Evolutionary conservation across 2,797 vertebrate genomes (phyloP).

Genomic region (Buceros bicornis): DNA sequence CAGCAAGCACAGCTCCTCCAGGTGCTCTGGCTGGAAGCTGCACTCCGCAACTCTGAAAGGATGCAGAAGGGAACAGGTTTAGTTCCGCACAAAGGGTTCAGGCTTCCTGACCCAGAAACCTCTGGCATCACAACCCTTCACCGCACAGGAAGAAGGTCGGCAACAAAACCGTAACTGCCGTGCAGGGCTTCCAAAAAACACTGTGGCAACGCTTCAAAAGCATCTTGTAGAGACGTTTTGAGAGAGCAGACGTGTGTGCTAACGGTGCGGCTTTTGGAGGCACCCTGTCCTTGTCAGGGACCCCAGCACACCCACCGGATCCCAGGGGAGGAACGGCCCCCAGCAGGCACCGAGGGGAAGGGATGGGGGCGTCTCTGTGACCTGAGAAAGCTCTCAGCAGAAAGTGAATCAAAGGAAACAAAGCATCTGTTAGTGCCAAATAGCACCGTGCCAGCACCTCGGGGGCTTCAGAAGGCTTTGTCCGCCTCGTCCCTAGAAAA

Average conservation of each 20-base stretch:
- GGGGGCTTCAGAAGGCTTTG: neutral
- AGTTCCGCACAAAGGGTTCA: neutral
- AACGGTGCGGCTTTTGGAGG: neutral
- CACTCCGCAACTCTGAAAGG: conserved; percentile 81
- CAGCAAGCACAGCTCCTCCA: conserved; percentile 77
- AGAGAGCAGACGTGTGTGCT: accelerated
- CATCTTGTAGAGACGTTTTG: neutral
- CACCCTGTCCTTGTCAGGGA: neutral
- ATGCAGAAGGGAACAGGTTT: neutral
- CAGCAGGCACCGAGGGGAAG: neutral
- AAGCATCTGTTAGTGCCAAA: neutral
- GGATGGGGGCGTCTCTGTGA: neutral
- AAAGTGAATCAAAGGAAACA: neutral
- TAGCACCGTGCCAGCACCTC: neutral
- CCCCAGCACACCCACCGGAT: neutral
- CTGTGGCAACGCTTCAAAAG: neutral
- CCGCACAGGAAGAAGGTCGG: neutral
- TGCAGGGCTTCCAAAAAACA: neutral
- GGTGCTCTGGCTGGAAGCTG: conserved; percentile 72
- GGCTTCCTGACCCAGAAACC: neutral
- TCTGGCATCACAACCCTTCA: neutral
- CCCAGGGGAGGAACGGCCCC: neutral
- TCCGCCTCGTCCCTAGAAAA: neutral
- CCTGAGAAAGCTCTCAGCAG: neutral
- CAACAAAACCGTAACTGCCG: neutral